Base-by-base conservation (phyloP, 2,797 vertebrate species). In the Phoeniculus purpureus region DNA sequence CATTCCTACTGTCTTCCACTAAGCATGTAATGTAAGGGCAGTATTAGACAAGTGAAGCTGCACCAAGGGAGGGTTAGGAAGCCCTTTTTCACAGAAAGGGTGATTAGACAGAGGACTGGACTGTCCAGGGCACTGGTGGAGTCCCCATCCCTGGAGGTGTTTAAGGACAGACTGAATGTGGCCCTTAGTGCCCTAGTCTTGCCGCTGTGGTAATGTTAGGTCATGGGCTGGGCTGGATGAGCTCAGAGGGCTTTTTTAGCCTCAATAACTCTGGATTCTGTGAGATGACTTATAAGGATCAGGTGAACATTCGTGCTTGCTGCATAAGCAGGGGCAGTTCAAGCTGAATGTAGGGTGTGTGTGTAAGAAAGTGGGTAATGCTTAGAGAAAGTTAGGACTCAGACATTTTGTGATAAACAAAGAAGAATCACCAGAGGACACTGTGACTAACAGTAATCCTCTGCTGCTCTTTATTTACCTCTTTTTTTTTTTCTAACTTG, bases 251-350 rank as follows among this genome's bases (percentile, higher is more conserved):
- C 43, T 15, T 16, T 43, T 43, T 13, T 16, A 43, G 43, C 43
- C 43, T 43, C 43, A 43, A 15, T 43, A 43, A 15, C 14, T 43
- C 43, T 43, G 43, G 43, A 43, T 43, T 43, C 13, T 43, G 43
- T 14, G 65, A 92, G 60, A 85, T 81, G n/a, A 92, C 90, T 92
- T 79, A 55, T 56, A 70, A 90, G 20, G 87, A 52, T 45, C 55
- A 15, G 55, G 60, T 68, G 59, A 78, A 83, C 31, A 34, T 85
- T 56, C 77, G 26, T 55, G 34, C 16, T 37, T 12, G 37, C 12
- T 37, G 12, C 37, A 37, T 37, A 37, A 37, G 37, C 37, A 22
- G 23, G 62, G 62, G 77, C 37, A 56, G 45, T 74, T 85, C 62
- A 70, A 90, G 67, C 27, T 61, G 77, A 89, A 88, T 82, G 19